Evolutionary conservation across 2,888 invertebrate genomes (phyloP), one percentile per base, ranked within the genome.

Genomic region (Lochmaea capreae): DNA sequence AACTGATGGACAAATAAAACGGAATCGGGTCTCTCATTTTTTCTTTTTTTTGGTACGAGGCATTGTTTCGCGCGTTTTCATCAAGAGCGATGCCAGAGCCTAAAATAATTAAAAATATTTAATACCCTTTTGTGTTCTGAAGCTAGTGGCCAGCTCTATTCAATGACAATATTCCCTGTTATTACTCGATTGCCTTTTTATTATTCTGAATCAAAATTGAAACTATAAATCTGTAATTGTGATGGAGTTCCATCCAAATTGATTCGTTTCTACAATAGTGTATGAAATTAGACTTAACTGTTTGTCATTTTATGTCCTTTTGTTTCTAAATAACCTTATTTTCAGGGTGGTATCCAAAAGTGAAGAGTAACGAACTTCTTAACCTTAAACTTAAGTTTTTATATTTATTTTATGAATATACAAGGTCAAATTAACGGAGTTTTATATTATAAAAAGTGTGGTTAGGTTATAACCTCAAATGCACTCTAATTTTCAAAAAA

Each of bases 1-100:
- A 85, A 81, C 84, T 85, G 85, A 85, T 85, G 82, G 85, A 84
- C 80, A 84, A 83, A 86, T 86, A 85, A 86, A 85, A 81, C 83
- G 78, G 81, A 80, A 62, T 80, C 79, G 71, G 82, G 71, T 49
- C 80, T 84, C 84, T 84, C 83, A 82, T 84, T 83, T 82, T 84
- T 83, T 83, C 84, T 84, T 84, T 84, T 46, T 46, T 46, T 14
- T 84, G 83, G 83, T 81, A 81, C 81, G 77, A 80, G 76, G 81
- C 81, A 84, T 85, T 85, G 85, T 85, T 85, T 84, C 81, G 82
- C 82, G 81, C 68, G 74, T 73, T 76, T 76, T 63, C 71, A 73
- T 73, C 71, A 73, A 69, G 61, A 67, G 77, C 73, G 18, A 65
- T 46, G 71, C 73, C 73, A 61, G 72, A 74, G 63, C 71, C 72